These are phyloP conservation scores for Chaunax sp. DNA, from an alignment of 2,797 vertebrate genomes.

Conservation along the genomic window DNA sequence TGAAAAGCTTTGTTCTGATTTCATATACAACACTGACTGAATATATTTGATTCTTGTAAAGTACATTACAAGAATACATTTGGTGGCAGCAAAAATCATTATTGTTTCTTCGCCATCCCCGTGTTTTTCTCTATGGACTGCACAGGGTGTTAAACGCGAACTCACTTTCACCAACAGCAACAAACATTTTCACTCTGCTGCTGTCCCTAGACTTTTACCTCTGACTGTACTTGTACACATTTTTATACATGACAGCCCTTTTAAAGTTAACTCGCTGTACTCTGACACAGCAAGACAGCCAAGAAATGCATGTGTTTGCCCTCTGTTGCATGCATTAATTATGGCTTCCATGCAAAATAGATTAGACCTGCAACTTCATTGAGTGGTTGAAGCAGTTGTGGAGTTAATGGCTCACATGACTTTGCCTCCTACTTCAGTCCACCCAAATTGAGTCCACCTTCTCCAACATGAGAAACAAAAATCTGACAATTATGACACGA, in stretches of 20 bases:
- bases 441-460: slow-evolving; percentile 22
- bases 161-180: slow-evolving; percentile 49
- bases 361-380: slow-evolving; percentile 70
- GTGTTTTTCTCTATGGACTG: slow-evolving; percentile 3
- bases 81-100: slow-evolving; percentile 18
- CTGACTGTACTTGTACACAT: slow-evolving; percentile 39
- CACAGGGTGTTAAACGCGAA: slow-evolving; percentile 58
- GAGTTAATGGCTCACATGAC: slow-evolving; percentile 49
- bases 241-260: slow-evolving; percentile 53
- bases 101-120: slow-evolving; percentile 2
- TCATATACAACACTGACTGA: neutral
- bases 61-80: slow-evolving; percentile 2
- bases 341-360: slow-evolving; percentile 78
- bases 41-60: slow-evolving; percentile 7
- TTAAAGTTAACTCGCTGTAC: slow-evolving; percentile 50
- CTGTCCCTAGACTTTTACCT: slow-evolving; percentile 46
- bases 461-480: slow-evolving; percentile 12
- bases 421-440: slow-evolving; percentile 30
- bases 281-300: slow-evolving; percentile 48
- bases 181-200: slow-evolving; percentile 57
- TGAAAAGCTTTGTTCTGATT: slow-evolving; percentile 7
- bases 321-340: slow-evolving; percentile 74
- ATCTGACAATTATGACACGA: slow-evolving; percentile 33
- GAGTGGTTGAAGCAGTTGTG: slow-evolving; percentile 48
- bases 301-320: slow-evolving; percentile 66